These are phyloP conservation scores for Micrasema minimum DNA, from an alignment of 1,140 invertebrate species.

Conservation along the genomic window DNA sequence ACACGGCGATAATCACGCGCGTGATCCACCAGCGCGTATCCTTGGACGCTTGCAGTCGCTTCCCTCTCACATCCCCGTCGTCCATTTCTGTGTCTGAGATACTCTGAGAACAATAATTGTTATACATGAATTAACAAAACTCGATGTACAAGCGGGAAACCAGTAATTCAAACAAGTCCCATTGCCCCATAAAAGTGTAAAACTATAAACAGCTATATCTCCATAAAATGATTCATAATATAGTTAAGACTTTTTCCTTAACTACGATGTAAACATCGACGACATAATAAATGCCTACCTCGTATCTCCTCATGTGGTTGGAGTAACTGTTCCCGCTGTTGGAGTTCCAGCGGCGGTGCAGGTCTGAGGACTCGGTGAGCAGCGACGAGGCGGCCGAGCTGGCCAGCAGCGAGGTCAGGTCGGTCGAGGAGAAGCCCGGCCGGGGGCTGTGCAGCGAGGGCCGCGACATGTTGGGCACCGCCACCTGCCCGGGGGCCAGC, in stretches of 20 bases:
- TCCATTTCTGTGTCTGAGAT: conserved; percentile 61
- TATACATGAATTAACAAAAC: no score
- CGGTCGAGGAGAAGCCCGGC: conserved; percentile 48
- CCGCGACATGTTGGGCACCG: conserved; percentile 86
- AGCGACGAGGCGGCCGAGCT: conserved; percentile 9
- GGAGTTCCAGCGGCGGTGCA: conserved; percentile 55
- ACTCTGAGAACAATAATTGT: conserved; percentile 55
- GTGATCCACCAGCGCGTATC: conserved; percentile 58
- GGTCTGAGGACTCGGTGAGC: conserved; percentile 47
- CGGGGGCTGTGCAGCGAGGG: conserved; percentile 66
- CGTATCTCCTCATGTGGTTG: conserved; percentile 29
- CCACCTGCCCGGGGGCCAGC: conserved; percentile 78
- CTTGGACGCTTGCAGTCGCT: conserved; percentile 43
- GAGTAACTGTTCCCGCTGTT: conserved; percentile 3
- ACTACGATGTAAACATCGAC: no score
- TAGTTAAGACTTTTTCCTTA: no score
- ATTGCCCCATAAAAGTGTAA: no score
- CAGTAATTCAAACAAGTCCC: no score
- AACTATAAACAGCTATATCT: no score
- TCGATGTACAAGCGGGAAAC: no score
- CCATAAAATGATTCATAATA: no score
- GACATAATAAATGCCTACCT: no score
- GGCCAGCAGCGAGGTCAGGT: neutral
- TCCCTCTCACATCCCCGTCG: conserved; percentile 55
- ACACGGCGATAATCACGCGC: conserved; percentile 55